These are phyloP conservation scores for Cryptus armator DNA, from an alignment of 2,888 invertebrate genomes.

Conservation along the genomic window DNA sequence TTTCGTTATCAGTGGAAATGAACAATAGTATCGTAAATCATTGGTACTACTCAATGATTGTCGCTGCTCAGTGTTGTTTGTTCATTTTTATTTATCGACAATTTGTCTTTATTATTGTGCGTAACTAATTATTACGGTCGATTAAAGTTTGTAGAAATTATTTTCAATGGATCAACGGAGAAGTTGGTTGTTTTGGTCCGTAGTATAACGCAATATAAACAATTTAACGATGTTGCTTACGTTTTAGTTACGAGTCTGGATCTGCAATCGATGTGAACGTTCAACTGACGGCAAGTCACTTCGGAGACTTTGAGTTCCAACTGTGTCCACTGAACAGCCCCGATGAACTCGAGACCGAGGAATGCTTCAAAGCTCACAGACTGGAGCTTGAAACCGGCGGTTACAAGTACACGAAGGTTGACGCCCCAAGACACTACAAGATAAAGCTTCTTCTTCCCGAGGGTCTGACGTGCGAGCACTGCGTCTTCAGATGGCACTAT, in stretches of 20 bases:
- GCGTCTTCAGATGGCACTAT: conserved; percentile 87
- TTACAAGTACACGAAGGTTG: conserved; percentile 71
- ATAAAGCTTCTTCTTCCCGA: conserved; percentile 83
- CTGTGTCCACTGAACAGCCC: conserved; percentile 85
- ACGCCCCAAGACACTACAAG: conserved; percentile 71
- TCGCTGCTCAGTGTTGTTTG: not conserved
- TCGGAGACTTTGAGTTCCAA: conserved; percentile 85
- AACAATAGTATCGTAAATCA: too few relatives aligned
- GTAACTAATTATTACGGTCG: not conserved
- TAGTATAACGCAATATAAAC: not conserved
- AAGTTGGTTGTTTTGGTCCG: not conserved
- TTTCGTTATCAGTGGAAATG: too few relatives aligned
- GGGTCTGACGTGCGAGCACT: conserved; percentile 85
- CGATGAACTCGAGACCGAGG: conserved; percentile 85
- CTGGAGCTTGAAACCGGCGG: conserved; percentile 81
- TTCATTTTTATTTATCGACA: not conserved
- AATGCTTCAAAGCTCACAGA: conserved; percentile 85
- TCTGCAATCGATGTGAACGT: conserved; percentile 81
- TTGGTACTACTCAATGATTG: too few relatives aligned
- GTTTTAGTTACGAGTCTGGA: conserved; percentile 80
- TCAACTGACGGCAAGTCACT: conserved; percentile 85
- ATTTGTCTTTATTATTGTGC: not conserved
- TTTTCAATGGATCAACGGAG: not conserved
- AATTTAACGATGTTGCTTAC: conserved; percentile 25
- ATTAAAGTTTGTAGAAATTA: not conserved